Conservation (phyloP, 2,888 invertebrate species). For the Dryadula phaetusa region DNA sequence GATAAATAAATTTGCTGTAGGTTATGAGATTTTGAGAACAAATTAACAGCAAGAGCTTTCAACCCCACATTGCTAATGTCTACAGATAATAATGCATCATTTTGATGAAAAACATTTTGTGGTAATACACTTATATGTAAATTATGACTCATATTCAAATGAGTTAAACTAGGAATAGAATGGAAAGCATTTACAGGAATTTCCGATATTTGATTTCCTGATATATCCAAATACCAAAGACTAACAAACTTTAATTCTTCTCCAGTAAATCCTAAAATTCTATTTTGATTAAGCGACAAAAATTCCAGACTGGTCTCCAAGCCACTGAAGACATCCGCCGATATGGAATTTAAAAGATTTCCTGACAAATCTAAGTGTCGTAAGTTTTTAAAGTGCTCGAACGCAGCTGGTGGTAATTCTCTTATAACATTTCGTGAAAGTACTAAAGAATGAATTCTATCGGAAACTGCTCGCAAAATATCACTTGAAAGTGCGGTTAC, state of each 20-base stretch:
- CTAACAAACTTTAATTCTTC: slow-evolving; percentile 86
- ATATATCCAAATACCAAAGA: slow-evolving; percentile 89
- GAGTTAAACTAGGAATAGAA: slow-evolving; percentile 86
- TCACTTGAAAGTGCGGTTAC: slow-evolving; percentile 93
- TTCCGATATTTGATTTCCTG: slow-evolving; percentile 91
- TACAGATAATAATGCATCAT: slow-evolving; percentile 87
- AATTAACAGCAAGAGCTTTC: slow-evolving; percentile 88
- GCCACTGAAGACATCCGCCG: slow-evolving; percentile 90
- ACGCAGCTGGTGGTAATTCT: slow-evolving; percentile 92
- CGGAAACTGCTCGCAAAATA: slow-evolving; percentile 89
- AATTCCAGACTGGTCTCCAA: slow-evolving; percentile 89
- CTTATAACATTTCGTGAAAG: slow-evolving; percentile 93
- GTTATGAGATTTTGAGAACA: slow-evolving; percentile 87
- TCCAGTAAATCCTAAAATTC: slow-evolving; percentile 87
- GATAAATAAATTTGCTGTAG: slow-evolving; percentile 88
- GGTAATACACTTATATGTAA: slow-evolving; percentile 86
- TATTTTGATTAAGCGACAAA: slow-evolving; percentile 90
- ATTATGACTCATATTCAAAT: slow-evolving; percentile 91
- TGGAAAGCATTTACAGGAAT: slow-evolving; percentile 88
- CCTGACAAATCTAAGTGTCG: slow-evolving; percentile 90
- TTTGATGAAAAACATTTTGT: slow-evolving; percentile 87
- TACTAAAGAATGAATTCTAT: slow-evolving; percentile 88
- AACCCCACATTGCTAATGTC: slow-evolving; percentile 91
- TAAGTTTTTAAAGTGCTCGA: slow-evolving; percentile 90
- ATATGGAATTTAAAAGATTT: slow-evolving; percentile 89